These are phyloP conservation scores for Petrophora chlorosata DNA, from an alignment of 2,888 invertebrate species.

Conservation along the genomic window DNA sequence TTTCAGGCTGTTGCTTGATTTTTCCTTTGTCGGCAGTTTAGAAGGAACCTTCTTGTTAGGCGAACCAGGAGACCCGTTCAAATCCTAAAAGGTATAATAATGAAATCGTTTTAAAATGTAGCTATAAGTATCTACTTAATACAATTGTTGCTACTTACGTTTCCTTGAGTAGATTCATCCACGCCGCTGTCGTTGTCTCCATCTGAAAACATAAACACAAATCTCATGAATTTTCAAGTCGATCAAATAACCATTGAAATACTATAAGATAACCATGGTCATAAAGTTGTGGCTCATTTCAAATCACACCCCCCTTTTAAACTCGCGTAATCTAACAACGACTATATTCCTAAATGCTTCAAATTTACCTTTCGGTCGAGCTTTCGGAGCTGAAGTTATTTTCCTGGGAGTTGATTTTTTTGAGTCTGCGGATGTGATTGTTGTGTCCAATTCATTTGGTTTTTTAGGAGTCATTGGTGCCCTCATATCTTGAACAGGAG, in stretches of 20 bases:
- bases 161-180: conserved; percentile 91
- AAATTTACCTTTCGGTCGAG: conserved; percentile 74
- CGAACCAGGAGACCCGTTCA: conserved; percentile 88
- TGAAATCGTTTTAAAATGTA: no score
- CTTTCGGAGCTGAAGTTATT: conserved; percentile 69
- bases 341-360: conserved; percentile 4
- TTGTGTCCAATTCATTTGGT: conserved; percentile 68
- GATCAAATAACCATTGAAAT: no score
- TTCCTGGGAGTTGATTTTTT: conserved; percentile 74
- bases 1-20: conserved; percentile 75
- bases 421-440: conserved; percentile 53
- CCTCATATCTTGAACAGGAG: conserved; percentile 59
- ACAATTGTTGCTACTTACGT: conserved; percentile 86
- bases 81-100: conserved; percentile 61
- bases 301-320: conserved; percentile 27
- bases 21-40: conserved; percentile 79
- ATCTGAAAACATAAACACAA: conserved; percentile 86
- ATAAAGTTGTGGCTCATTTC: conserved; percentile 60
- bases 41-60: conserved; percentile 89
- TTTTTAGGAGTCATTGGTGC: conserved; percentile 61
- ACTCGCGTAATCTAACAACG: no score
- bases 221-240: no score
- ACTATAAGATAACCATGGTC: no score
- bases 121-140: no score
- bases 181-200: conserved; percentile 93